A percentile compares a stretch with the other conserved stretches of the same genome.
These are phyloP conservation scores for Pseudolaguvia tuberculata DNA, from an alignment of 2,113 vertebrate species.

Conservation along the genomic window DNA sequence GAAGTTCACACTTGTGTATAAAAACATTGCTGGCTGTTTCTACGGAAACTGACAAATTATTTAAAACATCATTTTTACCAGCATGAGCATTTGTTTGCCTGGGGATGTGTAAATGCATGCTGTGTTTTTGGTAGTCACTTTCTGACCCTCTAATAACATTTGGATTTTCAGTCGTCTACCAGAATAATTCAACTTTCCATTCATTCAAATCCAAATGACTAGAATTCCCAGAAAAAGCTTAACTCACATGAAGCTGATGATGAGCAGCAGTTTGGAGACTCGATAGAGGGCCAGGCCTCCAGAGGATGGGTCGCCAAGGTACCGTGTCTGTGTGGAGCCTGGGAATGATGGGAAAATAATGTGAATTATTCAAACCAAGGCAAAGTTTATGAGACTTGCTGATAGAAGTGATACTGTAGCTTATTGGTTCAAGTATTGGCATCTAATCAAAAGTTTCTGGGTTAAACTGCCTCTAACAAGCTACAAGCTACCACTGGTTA, in stretches of 20 bases:
- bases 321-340: constrained; percentile 96
- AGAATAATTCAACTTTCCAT: too few species aligned
- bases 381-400: too few species aligned
- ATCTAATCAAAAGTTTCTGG: too few species aligned
- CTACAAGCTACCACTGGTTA: too few species aligned
- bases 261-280: constrained; percentile 89
- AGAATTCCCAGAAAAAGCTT: background rate
- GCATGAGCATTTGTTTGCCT: background rate
- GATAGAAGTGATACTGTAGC: too few species aligned
- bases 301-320: constrained; percentile 78
- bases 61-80: background rate
- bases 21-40: background rate
- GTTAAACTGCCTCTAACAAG: too few species aligned
- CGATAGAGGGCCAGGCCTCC: constrained; percentile 84
- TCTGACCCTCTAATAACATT: background rate
- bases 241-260: constrained; percentile 95
- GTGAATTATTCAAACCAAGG: too few species aligned
- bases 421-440: too few species aligned
- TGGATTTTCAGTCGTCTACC: background rate
- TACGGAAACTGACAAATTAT: background rate
- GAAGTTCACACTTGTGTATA: too few species aligned
- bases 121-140: background rate
- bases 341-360: constrained; percentile 12
- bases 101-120: background rate
- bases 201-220: background rate